A percentile compares a stretch with the other conserved stretches of the same genome.
These are phyloP conservation scores for Plectus sambesii DNA, from an alignment of 1,140 invertebrate species.

Conservation along the genomic window DNA sequence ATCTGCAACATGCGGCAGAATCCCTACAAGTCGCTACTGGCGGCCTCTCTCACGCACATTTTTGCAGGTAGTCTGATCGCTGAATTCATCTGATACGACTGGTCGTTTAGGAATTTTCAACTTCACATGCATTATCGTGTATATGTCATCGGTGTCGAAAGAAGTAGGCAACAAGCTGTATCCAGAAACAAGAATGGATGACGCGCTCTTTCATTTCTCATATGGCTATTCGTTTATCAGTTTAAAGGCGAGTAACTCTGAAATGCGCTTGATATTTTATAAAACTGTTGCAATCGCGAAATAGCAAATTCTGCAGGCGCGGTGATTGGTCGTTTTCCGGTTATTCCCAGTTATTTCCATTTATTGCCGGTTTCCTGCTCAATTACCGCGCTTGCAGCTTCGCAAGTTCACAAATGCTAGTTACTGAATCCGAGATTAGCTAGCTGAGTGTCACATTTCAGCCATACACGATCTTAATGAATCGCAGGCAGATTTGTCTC, in stretches of 20 bases:
- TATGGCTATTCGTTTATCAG: slow-evolving; percentile 42
- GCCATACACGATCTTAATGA: too few species aligned
- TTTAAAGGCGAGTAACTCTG: slow-evolving; percentile 36
- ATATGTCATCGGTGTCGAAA: slow-evolving; percentile 41
- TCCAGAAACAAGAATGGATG: slow-evolving; percentile 40
- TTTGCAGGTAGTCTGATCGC: slow-evolving; percentile 27
- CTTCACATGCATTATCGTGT: slow-evolving; percentile 41
- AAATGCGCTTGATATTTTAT: too few species aligned
- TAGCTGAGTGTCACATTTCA: too few species aligned
- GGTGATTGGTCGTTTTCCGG: too few species aligned
- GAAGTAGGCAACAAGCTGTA: slow-evolving; percentile 45
- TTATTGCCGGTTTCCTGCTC: too few species aligned
- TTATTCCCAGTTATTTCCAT: too few species aligned
- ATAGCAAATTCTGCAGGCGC: too few species aligned
- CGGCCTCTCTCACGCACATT: slow-evolving; percentile 35
- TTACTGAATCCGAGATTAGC: too few species aligned
- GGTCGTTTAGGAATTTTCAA: slow-evolving; percentile 32
- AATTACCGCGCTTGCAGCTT: too few species aligned
- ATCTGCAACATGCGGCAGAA: slow-evolving; percentile 27
- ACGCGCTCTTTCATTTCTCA: slow-evolving; percentile 40
- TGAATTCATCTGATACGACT: not conserved
- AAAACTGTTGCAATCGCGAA: too few species aligned
- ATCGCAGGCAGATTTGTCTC: too few species aligned
- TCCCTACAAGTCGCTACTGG: slow-evolving; percentile 34
- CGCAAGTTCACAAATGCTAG: too few species aligned